Conservation (phyloP, 2,113 vertebrate species). For the Butorides virescens region DNA sequence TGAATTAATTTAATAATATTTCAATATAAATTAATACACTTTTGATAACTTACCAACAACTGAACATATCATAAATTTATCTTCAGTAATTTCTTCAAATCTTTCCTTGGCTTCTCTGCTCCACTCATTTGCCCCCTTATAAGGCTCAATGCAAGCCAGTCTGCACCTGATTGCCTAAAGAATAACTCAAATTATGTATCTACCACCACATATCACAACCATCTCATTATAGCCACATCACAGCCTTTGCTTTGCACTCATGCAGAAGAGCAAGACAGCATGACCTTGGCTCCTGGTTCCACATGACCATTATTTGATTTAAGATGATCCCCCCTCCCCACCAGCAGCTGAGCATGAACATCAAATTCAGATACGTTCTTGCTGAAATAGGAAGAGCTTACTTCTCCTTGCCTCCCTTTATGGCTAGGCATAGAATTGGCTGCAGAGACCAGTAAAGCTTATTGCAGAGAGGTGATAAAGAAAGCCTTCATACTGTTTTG, state of each 20-base stretch:
- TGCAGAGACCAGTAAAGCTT: neutral
- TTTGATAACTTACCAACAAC: constrained; percentile 75
- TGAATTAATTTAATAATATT: neutral
- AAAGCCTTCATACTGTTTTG: neutral
- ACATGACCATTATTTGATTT: neutral
- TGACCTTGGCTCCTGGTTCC: neutral
- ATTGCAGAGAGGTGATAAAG: neutral
- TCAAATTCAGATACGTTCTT: neutral
- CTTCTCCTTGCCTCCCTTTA: neutral
- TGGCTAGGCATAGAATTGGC: neutral
- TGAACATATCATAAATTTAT: constrained; percentile 79
- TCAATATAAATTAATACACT: neutral
- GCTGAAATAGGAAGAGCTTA: neutral
- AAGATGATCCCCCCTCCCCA: neutral
- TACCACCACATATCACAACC: neutral
- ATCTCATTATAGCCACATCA: neutral
- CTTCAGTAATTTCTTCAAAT: constrained; percentile 81
- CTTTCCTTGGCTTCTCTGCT: constrained; percentile 73
- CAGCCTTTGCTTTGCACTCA: neutral
- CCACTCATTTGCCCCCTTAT: constrained; percentile 74
- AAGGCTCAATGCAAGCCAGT: constrained; percentile 80
- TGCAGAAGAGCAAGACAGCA: neutral
- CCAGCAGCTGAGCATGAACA: neutral
- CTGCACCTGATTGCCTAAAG: constrained; percentile 86
- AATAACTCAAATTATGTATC: constrained; percentile 4